Conservation (phyloP, 1,140 invertebrate species). For the Lordiphosa clarofinis region DNA sequence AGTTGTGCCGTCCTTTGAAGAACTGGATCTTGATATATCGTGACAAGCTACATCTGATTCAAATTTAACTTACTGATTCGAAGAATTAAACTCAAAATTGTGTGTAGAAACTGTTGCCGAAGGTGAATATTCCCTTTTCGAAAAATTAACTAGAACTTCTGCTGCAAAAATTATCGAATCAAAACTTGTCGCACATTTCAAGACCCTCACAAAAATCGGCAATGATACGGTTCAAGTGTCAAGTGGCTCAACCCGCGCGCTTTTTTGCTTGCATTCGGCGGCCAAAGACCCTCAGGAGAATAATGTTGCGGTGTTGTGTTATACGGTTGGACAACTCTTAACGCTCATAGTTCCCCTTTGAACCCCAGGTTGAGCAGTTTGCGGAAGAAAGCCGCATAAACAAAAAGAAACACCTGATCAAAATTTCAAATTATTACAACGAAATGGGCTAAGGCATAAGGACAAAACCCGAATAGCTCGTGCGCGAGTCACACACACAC, state of each 20-base stretch:
- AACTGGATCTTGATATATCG: too few species aligned
- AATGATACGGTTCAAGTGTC: slow-evolving; percentile 61
- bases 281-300: slow-evolving; percentile 11
- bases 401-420: slow-evolving; percentile 71
- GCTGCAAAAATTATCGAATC: slow-evolving; percentile 20
- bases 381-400: slow-evolving; percentile 57
- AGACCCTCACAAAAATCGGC: slow-evolving; percentile 28
- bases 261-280: slow-evolving; percentile 26
- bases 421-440: slow-evolving; percentile 76
- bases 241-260: slow-evolving; percentile 61
- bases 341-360: slow-evolving; percentile 68
- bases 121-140: too few species aligned
- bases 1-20: too few species aligned
- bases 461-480: slow-evolving; percentile 63
- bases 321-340: slow-evolving; percentile 65
- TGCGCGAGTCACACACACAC: slow-evolving; percentile 43
- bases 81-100: too few species aligned
- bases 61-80: too few species aligned
- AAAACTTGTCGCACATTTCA: slow-evolving; percentile 7
- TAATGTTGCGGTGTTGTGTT: slow-evolving; percentile 39
- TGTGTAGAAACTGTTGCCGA: too few species aligned
- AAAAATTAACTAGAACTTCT: not conserved
- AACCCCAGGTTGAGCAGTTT: slow-evolving; percentile 25
- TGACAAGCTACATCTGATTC: too few species aligned
- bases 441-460: slow-evolving; percentile 65